Conservation (phyloP, 2,888 invertebrate genomes). For the Ferdinandea cuprea region DNA sequence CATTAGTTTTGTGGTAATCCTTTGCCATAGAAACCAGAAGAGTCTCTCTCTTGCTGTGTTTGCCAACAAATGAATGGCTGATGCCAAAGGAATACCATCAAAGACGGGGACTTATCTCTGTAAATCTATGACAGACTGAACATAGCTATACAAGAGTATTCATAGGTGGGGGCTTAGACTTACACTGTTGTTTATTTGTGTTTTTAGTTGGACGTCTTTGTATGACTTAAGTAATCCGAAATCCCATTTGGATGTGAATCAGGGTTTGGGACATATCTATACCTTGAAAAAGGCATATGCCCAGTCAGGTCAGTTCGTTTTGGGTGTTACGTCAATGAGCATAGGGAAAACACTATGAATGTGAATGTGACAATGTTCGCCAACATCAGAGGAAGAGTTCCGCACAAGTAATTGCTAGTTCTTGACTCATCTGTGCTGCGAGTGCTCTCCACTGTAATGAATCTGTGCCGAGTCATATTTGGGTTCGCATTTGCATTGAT, state of each 20-base stretch:
- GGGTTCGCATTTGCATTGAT: constrained; percentile 57
- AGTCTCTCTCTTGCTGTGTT: constrained; percentile 50
- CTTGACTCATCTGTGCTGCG: constrained; percentile 66
- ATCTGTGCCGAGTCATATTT: constrained; percentile 72
- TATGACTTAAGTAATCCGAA: constrained; percentile 47
- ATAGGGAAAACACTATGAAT: neutral
- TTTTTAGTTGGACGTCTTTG: too few species aligned
- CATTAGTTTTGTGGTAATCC: constrained; percentile 72
- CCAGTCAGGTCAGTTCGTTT: constrained; percentile 56
- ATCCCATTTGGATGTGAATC: constrained; percentile 49
- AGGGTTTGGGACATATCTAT: constrained; percentile 45
- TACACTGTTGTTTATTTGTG: constrained; percentile 29
- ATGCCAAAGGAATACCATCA: constrained; percentile 53
- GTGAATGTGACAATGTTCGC: too few species aligned
- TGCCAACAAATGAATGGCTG: constrained; percentile 51
- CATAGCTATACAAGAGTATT: constrained; percentile 7
- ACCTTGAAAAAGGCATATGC: constrained; percentile 56
- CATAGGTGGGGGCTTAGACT: constrained; percentile 35
- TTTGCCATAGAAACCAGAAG: constrained; percentile 63
- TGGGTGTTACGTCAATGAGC: constrained; percentile 38
- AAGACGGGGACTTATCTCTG: constrained; percentile 65
- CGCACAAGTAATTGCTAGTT: constrained; percentile 51
- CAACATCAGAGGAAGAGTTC: constrained; percentile 37
- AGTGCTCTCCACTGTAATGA: constrained; percentile 59
- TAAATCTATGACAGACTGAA: constrained; percentile 61